These are phyloP conservation scores for Melitaea cinxia DNA, from an alignment of 1,140 invertebrate genomes.

Conservation along the genomic window DNA sequence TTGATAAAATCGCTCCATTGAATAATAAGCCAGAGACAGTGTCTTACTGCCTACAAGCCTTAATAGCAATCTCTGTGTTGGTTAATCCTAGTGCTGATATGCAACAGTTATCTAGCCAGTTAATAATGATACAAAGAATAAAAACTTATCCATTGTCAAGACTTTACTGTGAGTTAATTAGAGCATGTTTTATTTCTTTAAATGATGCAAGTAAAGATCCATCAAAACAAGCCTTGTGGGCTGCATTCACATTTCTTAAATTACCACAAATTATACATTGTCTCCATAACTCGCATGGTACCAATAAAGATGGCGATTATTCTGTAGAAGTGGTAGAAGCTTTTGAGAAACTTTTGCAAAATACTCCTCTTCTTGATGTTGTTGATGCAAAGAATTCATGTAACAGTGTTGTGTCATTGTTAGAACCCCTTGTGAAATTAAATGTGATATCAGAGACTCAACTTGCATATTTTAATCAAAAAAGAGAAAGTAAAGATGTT, in stretches of 20 bases:
- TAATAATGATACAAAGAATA: conserved; percentile 91
- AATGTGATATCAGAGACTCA: conserved; percentile 91
- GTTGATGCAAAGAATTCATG: conserved; percentile 94
- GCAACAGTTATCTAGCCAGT: conserved; percentile 88
- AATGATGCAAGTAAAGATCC: conserved; percentile 89
- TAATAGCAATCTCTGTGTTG: conserved; percentile 88
- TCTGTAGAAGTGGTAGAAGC: conserved; percentile 90
- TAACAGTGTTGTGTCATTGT: conserved; percentile 91
- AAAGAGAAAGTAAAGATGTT: conserved; percentile 82
- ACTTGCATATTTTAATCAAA: conserved; percentile 86
- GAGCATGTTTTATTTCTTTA: conserved; percentile 94
- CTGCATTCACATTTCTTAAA: conserved; percentile 96
- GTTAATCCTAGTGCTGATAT: conserved; percentile 90
- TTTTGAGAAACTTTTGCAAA: conserved; percentile 91
- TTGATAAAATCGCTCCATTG: conserved; percentile 83
- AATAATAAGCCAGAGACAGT: conserved; percentile 85
- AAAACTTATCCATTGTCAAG: conserved; percentile 87
- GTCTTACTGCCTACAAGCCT: conserved; percentile 88
- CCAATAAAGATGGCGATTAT: conserved; percentile 83
- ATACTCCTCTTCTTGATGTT: conserved; percentile 92
- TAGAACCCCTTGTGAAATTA: conserved; percentile 91
- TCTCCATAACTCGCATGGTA: conserved; percentile 83
- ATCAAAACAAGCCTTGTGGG: conserved; percentile 92
- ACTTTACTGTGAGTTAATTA: conserved; percentile 93
- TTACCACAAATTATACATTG: conserved; percentile 90